Base-by-base conservation (phyloP, 2,888 invertebrate species). In the Trissolcus brochymenae region DNA sequence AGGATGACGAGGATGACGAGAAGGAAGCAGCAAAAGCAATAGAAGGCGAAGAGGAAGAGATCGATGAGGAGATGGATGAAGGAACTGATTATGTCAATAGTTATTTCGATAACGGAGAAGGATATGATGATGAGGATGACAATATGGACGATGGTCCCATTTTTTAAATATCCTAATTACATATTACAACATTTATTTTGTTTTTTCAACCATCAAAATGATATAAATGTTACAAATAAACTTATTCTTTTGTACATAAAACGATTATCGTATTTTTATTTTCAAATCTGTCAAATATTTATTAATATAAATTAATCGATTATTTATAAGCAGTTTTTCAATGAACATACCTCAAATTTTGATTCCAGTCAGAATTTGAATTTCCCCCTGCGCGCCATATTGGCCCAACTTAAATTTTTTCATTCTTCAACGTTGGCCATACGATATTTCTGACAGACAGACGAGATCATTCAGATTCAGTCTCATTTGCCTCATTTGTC, bases 61-160 rank as follows among this genome's bases (percentile, higher is more conserved):
- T 91, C 7, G 95, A 96, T 83, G 94, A 95, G 85, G 96, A 96
- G 89, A 93, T 95, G 92, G 96, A 96, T 86, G 95, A 95, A 84
- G 96, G 96, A 17, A 96, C 95, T 19, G 96, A 96, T 87, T 96
- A 96, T 86, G 94, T 94, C 0, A 95, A 95, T 83, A 95, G 94
- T 85, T 96, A 95, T 87, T 96, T 96, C 88, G 96, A 96, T 87
- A 95, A 96, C 88, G 96, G 96, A 1, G 96, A 96, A 89, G 93
- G 92, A 35, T 95, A 94, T 86, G 95, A 95, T 86, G 95, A 96
- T 76, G 96, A 96, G 82, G 96, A 96, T 84, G 96, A 96, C 83
- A 95, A 94, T 87, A 89, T 95, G 78, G 95, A 95, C 87, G 95
- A 95, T 90, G 95, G 95, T 13, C 95, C 95, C 56, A 92, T 94